Conservation (phyloP, 2,888 invertebrate genomes). For the Adela reaumurella region DNA sequence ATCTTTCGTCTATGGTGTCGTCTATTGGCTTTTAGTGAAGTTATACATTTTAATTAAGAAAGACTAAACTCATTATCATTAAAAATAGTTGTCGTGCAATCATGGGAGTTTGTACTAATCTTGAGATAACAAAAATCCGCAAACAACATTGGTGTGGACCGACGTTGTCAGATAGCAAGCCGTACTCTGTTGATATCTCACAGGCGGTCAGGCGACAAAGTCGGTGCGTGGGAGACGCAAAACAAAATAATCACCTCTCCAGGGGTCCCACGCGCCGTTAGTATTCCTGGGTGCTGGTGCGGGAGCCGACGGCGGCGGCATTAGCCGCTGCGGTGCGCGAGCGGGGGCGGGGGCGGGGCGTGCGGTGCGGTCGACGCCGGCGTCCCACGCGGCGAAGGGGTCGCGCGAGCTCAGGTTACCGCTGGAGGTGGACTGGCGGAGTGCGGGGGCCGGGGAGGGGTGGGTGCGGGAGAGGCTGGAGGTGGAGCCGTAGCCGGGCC, state of each 20-base stretch:
- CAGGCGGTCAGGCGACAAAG: not conserved
- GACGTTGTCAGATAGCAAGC: too few species aligned
- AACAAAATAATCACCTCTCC: slow-evolving; percentile 49
- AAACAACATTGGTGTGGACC: too few species aligned
- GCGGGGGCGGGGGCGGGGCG: slow-evolving; percentile 14
- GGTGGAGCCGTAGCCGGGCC: slow-evolving; percentile 58
- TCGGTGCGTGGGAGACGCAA: not conserved
- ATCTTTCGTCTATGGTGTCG: too few species aligned
- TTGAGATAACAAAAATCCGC: too few species aligned
- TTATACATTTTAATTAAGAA: too few species aligned
- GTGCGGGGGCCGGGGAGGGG: slow-evolving; percentile 28
- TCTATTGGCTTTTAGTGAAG: too few species aligned
- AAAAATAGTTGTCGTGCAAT: too few species aligned
- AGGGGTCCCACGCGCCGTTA: slow-evolving; percentile 51
- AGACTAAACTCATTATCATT: too few species aligned
- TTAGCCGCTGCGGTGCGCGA: too few species aligned
- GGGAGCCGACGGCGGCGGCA: slow-evolving; percentile 21
- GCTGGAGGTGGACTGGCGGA: slow-evolving; percentile 26
- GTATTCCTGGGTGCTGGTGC: slow-evolving; percentile 40
- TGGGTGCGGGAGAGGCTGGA: slow-evolving; percentile 34
- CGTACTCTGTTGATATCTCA: too few species aligned
- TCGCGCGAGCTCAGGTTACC: slow-evolving; percentile 23
- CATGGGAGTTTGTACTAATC: too few species aligned
- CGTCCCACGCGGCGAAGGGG: slow-evolving; percentile 41
- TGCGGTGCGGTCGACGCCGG: slow-evolving; percentile 17